Percentiles rank a stretch among this genome's conserved stretches.
These are phyloP conservation scores for Melanotaenia trifasciata DNA, from an alignment of 2,797 vertebrate species.

Conservation along the genomic window DNA sequence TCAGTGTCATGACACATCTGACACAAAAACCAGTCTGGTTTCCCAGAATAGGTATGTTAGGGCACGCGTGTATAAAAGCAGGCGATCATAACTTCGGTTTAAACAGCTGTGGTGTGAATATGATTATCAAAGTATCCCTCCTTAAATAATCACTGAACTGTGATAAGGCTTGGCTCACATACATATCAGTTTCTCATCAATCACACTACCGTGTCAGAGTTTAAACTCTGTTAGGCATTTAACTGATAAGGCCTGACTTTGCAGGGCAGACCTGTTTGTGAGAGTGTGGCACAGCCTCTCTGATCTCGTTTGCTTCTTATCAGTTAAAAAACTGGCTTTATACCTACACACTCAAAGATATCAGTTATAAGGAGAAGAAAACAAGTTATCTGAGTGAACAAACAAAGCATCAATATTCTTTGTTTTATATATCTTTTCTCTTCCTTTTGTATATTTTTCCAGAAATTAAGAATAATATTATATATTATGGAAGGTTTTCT, in stretches of 20 bases:
- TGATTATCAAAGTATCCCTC: neutral
- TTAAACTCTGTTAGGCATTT: constrained; percentile 41
- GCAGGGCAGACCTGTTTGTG: constrained; percentile 70
- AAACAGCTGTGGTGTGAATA: neutral
- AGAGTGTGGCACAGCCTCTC: constrained; percentile 65
- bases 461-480: neutral
- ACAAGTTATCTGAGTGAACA: constrained; percentile 19
- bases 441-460: neutral
- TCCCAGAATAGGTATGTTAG: neutral
- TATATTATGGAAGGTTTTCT: neutral
- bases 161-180: constrained; percentile 13
- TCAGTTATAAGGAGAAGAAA: constrained; percentile 19
- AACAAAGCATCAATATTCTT: constrained; percentile 13
- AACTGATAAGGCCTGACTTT: constrained; percentile 49
- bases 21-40: neutral
- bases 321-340: constrained; percentile 78
- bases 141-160: neutral
- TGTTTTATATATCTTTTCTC: constrained; percentile 11
- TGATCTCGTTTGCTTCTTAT: constrained; percentile 81
- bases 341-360: constrained; percentile 5
- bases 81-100: too few relatives aligned
- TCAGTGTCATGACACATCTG: neutral
- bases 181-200: constrained; percentile 51
- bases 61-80: too few relatives aligned
- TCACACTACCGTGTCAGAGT: constrained; percentile 55